phyloP scores from a whole-genome alignment of 2,113 vertebrate species.

The Bombycilla garrulus region DNA sequence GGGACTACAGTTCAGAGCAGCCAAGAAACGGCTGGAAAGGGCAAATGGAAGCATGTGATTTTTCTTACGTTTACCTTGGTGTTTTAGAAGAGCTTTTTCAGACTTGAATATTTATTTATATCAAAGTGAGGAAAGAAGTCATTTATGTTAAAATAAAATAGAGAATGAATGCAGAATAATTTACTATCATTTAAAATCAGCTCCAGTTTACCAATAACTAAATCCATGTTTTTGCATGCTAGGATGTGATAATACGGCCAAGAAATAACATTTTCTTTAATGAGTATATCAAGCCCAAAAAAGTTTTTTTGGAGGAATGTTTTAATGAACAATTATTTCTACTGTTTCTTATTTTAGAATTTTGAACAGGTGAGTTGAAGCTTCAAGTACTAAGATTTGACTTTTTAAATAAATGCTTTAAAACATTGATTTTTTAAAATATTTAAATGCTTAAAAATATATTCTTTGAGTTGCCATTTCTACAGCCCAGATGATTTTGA shows the following conservation, averaged over 20 bases:
- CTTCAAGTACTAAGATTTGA: background rate
- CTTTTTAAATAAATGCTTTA: accelerated
- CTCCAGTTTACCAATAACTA: background rate
- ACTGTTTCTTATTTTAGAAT: background rate
- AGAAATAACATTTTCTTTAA: background rate
- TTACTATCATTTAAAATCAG: background rate
- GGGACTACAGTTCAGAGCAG: background rate
- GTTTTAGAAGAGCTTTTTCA: constrained; percentile 17
- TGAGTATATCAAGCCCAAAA: background rate
- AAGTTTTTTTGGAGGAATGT: background rate
- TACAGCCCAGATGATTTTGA: background rate
- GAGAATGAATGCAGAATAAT: background rate
- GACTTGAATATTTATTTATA: background rate
- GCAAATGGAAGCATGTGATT: background rate
- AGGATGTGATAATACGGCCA: background rate
- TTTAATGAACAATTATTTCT: background rate
- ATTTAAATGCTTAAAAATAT: background rate
- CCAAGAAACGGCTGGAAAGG: constrained; percentile 16
- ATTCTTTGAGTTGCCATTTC: background rate
- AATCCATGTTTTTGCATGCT: background rate
- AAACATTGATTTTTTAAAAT: background rate
- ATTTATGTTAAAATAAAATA: background rate
- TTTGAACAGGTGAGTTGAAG: background rate
- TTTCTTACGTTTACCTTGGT: constrained; percentile 31
- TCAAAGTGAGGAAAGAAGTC: constrained; percentile 2